Base-by-base conservation (phyloP, 1,140 invertebrate genomes). In the Drosophila bipectinata region DNA sequence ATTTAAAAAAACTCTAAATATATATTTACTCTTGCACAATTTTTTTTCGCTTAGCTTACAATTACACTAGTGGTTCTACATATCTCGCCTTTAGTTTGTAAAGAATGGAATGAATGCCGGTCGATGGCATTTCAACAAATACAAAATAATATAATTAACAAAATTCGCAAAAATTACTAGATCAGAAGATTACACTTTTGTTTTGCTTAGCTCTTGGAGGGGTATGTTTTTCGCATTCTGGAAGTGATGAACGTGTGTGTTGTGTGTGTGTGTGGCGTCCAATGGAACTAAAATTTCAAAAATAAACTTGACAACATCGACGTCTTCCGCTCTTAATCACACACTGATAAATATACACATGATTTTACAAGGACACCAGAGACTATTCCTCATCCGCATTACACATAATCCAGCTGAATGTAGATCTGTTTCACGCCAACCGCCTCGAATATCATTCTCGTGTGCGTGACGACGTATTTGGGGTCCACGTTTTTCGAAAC, bases 371-470 rank as follows among this genome's bases (percentile, higher is more conserved):
- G 68, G 44, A 67, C 63, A 48, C 62, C 47, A 15, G 34, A 15
- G 49, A 41, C n/a, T 41, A 14, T 56, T 32, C 32, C 51, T 30
- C 30, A 4, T 15, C 45, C n/a, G 54, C 45, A 92, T 92, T 89
- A 94, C 44, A 96, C 95, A 92, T 97, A 98, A 92, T 99, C 98
- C 54, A 99, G 93, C 92, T 99, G 98, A 39, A 99, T 96, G 77
- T 97, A 97, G 2, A 99, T 92, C 84, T 98, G 97, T 92, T 95
- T 95, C 2, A 99, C 97, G 30, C 98, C 98, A 60, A 95, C 95
- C 41, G 96, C 94, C 62, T 96, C 95, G 92, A 99, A 99, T 85
- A 99, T 99, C 93, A 97, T 97, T 74, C 98, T 96, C 7, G 98
- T 97, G 85, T 98, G 97, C 72, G 96, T 96, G 0, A 98, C 94